Percentiles rank a stretch among this genome's conserved stretches.
phyloP scores from a whole-genome alignment of 2,113 vertebrate genomes.

The Dinomys branickii region DNA sequence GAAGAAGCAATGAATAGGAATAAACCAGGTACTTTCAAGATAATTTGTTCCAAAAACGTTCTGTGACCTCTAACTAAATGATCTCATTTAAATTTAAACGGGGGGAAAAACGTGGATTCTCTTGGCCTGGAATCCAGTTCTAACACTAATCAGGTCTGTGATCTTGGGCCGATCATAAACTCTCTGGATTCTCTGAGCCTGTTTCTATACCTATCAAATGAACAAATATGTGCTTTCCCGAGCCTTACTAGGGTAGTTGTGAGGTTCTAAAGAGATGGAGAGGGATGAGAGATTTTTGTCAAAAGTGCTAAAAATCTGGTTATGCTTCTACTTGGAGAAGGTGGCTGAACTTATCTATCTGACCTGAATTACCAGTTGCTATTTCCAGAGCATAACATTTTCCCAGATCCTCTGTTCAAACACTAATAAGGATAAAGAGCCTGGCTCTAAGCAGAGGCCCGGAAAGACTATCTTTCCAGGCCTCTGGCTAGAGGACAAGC shows the following conservation, averaged over 20 bases:
- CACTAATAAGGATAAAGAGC: neutral
- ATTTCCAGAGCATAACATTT: neutral
- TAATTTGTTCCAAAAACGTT: constrained; percentile 11
- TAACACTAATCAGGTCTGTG: neutral
- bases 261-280: neutral
- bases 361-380: neutral
- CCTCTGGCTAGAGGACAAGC: neutral
- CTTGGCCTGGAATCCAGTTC: neutral
- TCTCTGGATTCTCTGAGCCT: neutral
- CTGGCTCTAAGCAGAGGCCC: neutral
- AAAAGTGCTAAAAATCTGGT: neutral
- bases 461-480: neutral
- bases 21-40: neutral
- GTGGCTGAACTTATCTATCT: neutral
- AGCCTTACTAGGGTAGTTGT: neutral
- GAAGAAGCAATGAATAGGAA: neutral
- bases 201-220: neutral
- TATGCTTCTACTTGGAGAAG: neutral
- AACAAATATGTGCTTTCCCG: neutral
- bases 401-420: neutral
- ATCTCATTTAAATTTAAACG: neutral
- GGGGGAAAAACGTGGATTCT: neutral
- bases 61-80: neutral
- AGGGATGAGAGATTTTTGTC: neutral
- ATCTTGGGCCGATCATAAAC: neutral